phyloP scores from a whole-genome alignment of 2,113 vertebrate species.

The Smithornis capensis region DNA sequence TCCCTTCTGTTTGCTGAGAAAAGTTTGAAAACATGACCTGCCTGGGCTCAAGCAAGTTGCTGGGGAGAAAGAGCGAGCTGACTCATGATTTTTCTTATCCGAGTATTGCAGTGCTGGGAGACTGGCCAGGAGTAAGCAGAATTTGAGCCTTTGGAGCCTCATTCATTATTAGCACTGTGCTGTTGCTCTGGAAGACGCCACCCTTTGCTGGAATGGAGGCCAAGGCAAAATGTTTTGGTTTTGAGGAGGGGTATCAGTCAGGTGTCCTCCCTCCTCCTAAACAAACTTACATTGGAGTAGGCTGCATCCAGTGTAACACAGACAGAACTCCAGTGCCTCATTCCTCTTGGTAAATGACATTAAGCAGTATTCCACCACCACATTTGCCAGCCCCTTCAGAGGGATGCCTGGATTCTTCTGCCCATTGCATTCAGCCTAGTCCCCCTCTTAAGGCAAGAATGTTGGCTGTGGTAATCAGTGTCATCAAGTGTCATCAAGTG shows the following conservation, averaged over 20 bases:
- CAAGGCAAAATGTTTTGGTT: neutral
- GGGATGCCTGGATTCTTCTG: neutral
- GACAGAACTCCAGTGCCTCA: fast-evolving
- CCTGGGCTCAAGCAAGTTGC: neutral
- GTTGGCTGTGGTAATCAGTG: neutral
- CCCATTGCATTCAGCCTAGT: neutral
- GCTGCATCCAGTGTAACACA: fast-evolving
- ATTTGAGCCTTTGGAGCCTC: neutral
- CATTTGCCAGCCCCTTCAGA: neutral
- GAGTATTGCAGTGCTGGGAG: neutral
- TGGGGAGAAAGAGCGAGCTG: conserved; percentile 1
- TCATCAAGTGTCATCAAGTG: too few species aligned
- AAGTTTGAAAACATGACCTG: conserved; percentile 50
- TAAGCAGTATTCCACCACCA: neutral
- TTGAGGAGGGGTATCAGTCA: neutral
- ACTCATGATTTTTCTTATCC: conserved; percentile 43
- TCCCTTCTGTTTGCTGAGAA: conserved; percentile 19
- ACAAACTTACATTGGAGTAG: neutral
- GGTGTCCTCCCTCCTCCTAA: neutral
- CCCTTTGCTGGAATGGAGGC: neutral
- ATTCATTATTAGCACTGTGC: neutral
- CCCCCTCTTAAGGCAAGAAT: neutral
- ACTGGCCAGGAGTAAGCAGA: neutral
- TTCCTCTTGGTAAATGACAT: neutral
- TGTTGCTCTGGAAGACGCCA: neutral